These are phyloP conservation scores for Okamejei kenojei DNA, from an alignment of 2,797 vertebrate species.

Conservation along the genomic window DNA sequence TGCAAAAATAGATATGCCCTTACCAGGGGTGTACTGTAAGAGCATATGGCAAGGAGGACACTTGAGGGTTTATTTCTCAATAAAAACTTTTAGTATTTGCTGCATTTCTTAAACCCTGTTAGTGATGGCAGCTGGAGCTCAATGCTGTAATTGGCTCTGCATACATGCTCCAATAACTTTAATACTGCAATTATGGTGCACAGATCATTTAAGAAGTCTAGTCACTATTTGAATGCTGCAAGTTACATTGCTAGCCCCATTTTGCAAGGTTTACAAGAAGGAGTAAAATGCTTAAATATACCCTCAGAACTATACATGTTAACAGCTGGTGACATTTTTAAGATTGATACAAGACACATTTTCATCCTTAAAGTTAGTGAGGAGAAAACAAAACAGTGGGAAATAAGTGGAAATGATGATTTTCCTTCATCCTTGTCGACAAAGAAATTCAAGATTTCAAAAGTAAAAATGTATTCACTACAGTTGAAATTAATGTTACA, in stretches of 20 bases:
- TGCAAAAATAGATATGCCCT: conserved; percentile 1
- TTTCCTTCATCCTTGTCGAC: neutral
- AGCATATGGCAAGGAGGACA: conserved; percentile 30
- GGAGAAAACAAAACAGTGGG: neutral
- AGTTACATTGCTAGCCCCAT: neutral
- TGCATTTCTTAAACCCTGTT: conserved; percentile 14
- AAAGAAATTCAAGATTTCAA: neutral
- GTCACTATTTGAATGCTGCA: neutral
- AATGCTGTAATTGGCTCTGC: neutral
- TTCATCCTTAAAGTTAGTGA: neutral
- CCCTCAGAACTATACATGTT: neutral
- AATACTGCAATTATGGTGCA: conserved; percentile 19
- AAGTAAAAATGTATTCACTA: neutral
- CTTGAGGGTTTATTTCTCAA: neutral
- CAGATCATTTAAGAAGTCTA: neutral
- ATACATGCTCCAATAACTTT: conserved; percentile 8
- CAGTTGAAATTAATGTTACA: neutral
- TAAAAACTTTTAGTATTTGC: conserved; percentile 21
- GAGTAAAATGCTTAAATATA: neutral
- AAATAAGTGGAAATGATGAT: neutral
- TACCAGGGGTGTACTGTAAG: neutral
- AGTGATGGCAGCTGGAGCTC: neutral
- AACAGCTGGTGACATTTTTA: neutral
- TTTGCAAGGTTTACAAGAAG: neutral
- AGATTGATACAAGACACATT: neutral